Percentiles rank a stretch among this genome's conserved stretches.
These are phyloP conservation scores for Phalacrocorax aristotelis DNA, from an alignment of 2,113 vertebrate genomes.

Conservation along the genomic window DNA sequence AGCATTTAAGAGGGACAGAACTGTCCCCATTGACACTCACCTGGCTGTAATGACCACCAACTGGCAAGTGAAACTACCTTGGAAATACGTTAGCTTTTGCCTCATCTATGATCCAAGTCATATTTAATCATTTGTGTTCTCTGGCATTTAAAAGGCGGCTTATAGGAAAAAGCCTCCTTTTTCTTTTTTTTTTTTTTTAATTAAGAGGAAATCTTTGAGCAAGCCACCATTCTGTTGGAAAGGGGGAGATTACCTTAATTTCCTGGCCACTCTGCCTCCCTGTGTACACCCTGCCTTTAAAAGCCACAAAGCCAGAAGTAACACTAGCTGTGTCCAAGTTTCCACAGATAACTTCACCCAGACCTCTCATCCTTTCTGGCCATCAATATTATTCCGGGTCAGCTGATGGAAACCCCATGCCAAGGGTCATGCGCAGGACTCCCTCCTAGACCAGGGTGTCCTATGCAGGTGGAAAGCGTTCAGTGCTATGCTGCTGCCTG, in stretches of 20 bases:
- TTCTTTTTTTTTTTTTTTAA: not conserved
- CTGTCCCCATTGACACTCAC: not conserved
- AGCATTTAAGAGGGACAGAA: not conserved
- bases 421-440: accelerated
- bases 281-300: not conserved
- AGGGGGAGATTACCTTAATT: not conserved
- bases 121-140: not conserved
- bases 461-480: not conserved
- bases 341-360: not conserved
- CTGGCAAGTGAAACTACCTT: not conserved
- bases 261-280: not conserved
- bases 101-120: not conserved
- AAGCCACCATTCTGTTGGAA: not conserved
- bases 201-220: not conserved
- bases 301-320: not conserved
- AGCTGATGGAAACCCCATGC: not conserved
- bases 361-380: not conserved
- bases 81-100: not conserved
- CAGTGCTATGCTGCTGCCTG: not conserved
- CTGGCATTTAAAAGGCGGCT: not conserved
- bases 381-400: not conserved
- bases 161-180: not conserved
- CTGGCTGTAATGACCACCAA: not conserved
- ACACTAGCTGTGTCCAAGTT: not conserved
- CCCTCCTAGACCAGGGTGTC: not conserved